phyloP scores from a whole-genome alignment of 2,113 vertebrate genomes.

The Isichthys henryi region DNA sequence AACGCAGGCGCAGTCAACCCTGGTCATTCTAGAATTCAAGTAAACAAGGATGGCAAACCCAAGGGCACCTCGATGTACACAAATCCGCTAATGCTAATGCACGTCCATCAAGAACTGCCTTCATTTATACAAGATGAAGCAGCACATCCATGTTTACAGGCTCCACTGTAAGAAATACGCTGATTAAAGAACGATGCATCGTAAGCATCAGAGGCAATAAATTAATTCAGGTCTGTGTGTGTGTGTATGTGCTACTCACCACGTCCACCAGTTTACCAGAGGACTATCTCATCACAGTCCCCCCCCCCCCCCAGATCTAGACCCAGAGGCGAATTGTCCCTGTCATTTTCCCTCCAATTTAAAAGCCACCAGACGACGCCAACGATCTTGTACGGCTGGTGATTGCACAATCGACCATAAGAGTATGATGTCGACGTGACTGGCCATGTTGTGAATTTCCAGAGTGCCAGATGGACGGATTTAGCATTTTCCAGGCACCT shows the following conservation, averaged over 20 bases:
- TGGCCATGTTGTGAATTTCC: not conserved
- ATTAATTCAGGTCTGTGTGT: not conserved
- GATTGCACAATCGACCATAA: not conserved
- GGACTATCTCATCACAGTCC: not conserved
- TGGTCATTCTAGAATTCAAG: not conserved
- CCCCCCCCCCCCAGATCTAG: not conserved
- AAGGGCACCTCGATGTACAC: not conserved
- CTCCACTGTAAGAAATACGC: not conserved
- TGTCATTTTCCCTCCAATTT: not conserved
- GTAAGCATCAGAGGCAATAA: not conserved
- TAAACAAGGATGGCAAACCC: slow-evolving; percentile 5
- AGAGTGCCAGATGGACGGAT: not conserved
- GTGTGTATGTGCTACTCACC: not conserved
- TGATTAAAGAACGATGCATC: not conserved
- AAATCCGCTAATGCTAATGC: not conserved
- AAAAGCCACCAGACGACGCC: not conserved
- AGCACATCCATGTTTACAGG: not conserved
- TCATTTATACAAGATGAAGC: not conserved
- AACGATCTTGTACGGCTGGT: not conserved
- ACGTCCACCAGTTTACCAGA: not conserved
- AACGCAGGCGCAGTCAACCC: slow-evolving; percentile 1
- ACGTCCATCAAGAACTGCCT: not conserved
- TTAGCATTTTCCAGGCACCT: not conserved
- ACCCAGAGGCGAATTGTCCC: not conserved
- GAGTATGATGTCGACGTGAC: not conserved